phyloP scores from a whole-genome alignment of 2,888 invertebrate species.

The Vanessa cardui region DNA sequence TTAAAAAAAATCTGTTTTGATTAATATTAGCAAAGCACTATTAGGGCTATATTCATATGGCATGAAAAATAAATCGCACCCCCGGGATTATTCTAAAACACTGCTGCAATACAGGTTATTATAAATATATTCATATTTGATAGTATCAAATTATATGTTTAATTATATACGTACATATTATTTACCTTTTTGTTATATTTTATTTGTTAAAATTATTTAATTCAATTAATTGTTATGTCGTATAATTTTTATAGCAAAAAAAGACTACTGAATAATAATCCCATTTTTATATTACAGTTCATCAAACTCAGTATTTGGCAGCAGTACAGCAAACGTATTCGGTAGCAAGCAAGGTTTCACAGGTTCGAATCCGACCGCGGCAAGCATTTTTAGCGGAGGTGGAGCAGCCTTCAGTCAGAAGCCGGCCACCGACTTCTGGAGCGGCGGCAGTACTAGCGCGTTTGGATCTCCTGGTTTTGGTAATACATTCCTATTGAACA shows the following conservation, averaged over 20 bases:
- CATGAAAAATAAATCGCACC: too few relatives aligned
- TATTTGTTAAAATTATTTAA: too few relatives aligned
- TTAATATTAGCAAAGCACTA: too few relatives aligned
- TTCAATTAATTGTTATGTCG: too few relatives aligned
- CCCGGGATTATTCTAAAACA: too few relatives aligned
- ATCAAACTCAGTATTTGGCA: slow-evolving; percentile 62
- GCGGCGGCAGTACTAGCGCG: slow-evolving; percentile 54
- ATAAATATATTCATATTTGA: too few relatives aligned
- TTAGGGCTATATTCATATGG: too few relatives aligned
- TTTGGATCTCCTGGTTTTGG: slow-evolving; percentile 56
- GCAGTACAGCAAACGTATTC: slow-evolving; percentile 61
- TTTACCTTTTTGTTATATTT: too few relatives aligned
- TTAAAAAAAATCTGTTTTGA: too few relatives aligned
- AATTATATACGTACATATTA: too few relatives aligned
- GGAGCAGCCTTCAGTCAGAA: slow-evolving; percentile 58
- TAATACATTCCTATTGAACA: slow-evolving; percentile 9
- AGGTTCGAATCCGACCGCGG: slow-evolving; percentile 58
- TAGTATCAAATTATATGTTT: too few relatives aligned
- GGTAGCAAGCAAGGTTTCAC: slow-evolving; percentile 67
- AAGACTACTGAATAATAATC: not conserved
- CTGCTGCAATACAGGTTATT: too few relatives aligned
- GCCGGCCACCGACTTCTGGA: slow-evolving; percentile 62
- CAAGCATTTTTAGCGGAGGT: slow-evolving; percentile 65
- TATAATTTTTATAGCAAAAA: not conserved
- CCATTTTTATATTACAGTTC: slow-evolving; percentile 46